Percentiles rank a stretch among this genome's conserved stretches.
phyloP scores from a whole-genome alignment of 2,113 vertebrate species.

The Amphilophus citrinellus region DNA sequence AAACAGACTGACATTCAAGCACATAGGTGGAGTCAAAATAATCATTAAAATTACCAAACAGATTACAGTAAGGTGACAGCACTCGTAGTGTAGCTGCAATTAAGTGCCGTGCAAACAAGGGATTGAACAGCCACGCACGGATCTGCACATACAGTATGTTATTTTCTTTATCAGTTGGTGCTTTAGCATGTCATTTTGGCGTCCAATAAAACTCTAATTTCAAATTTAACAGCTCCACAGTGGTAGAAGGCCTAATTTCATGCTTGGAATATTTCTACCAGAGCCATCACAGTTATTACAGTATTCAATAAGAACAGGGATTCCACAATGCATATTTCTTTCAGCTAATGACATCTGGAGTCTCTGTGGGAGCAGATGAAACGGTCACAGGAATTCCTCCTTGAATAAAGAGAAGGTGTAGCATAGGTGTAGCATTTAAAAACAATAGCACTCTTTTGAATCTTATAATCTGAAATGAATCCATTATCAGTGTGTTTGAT shows the following conservation, averaged over 20 bases:
- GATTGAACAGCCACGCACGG: conserved; percentile 6
- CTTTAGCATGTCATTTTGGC: conserved; percentile 34
- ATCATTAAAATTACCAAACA: background rate
- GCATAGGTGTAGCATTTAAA: conserved; percentile 41
- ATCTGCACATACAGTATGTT: conserved; percentile 17
- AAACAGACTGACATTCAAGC: background rate
- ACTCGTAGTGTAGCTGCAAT: background rate
- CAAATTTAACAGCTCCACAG: conserved; percentile 50
- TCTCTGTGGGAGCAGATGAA: conserved; percentile 59
- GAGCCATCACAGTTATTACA: conserved; percentile 63
- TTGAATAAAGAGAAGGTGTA: conserved; percentile 17
- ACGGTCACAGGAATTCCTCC: conserved; percentile 45
- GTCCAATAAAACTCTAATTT: conserved; percentile 56
- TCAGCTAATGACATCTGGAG: conserved; percentile 68
- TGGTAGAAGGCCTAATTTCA: conserved; percentile 64
- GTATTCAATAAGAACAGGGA: conserved; percentile 65
- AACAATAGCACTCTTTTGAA: background rate
- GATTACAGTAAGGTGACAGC: background rate
- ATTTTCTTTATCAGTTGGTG: conserved; percentile 39
- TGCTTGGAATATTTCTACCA: conserved; percentile 65
- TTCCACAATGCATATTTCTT: conserved; percentile 61
- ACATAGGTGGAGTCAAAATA: background rate
- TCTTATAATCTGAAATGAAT: background rate
- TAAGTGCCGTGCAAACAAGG: background rate
- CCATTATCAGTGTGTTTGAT: background rate